phyloP scores from a whole-genome alignment of 2,113 vertebrate species.

The Protomyctophum bolini region DNA sequence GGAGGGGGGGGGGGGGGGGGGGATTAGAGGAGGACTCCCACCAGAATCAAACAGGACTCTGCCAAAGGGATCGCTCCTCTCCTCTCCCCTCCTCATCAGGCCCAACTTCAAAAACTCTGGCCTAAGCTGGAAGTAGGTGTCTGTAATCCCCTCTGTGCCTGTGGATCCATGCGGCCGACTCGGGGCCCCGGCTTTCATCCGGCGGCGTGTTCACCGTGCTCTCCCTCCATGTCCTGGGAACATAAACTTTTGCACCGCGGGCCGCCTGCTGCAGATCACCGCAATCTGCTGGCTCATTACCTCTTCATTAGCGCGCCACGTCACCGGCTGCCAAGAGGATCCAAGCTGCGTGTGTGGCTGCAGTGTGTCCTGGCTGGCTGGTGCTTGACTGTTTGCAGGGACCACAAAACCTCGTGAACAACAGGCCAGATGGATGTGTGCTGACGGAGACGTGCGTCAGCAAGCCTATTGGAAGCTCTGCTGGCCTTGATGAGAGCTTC shows the following conservation, averaged over 20 bases:
- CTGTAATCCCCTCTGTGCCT: slow-evolving; percentile 86
- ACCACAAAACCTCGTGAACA: slow-evolving; percentile 45
- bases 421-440: slow-evolving; percentile 54
- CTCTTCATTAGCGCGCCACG: slow-evolving; percentile 73
- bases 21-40: slow-evolving; percentile 91
- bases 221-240: slow-evolving; percentile 80
- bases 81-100: slow-evolving; percentile 47
- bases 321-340: slow-evolving; percentile 67
- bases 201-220: slow-evolving; percentile 75
- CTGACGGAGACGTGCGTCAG: slow-evolving; percentile 36
- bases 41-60: slow-evolving; percentile 89
- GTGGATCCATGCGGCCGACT: slow-evolving; percentile 85
- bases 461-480: neutral
- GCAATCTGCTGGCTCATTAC: slow-evolving; percentile 73
- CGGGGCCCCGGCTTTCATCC: slow-evolving; percentile 81
- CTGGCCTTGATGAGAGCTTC: neutral
- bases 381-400: slow-evolving; percentile 44
- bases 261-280: slow-evolving; percentile 69
- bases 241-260: slow-evolving; percentile 83
- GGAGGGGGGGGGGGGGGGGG: slow-evolving; percentile 85
- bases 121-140: slow-evolving; percentile 84
- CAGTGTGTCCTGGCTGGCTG: slow-evolving; percentile 10
- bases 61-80: slow-evolving; percentile 86
- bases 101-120: slow-evolving; percentile 85
- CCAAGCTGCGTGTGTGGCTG: slow-evolving; percentile 57